phyloP scores from a whole-genome alignment of 2,113 vertebrate species.

The Hydropotes inermis region DNA sequence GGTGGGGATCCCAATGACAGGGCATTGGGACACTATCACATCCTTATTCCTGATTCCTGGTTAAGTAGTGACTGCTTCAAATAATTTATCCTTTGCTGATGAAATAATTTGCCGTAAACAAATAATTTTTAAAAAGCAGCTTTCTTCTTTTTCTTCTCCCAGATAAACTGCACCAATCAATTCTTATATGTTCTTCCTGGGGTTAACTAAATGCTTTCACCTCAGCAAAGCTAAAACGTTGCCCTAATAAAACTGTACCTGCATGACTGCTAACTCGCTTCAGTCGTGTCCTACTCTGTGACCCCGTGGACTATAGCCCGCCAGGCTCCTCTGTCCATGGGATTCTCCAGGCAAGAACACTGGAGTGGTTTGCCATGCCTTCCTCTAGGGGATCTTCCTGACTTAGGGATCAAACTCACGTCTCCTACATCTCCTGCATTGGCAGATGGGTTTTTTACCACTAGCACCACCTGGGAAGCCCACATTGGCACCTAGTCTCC shows the following conservation, averaged over 20 bases:
- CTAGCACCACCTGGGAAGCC: not conserved
- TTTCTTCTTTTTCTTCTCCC: not conserved
- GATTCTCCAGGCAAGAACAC: not conserved
- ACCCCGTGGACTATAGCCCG: not conserved
- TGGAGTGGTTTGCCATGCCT: not conserved
- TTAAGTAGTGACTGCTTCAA: not conserved
- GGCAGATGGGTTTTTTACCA: not conserved
- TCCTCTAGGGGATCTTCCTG: not conserved
- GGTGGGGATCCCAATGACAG: not conserved
- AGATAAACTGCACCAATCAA: not conserved
- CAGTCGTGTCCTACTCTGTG: rapidly evolving
- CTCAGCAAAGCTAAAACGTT: not conserved
- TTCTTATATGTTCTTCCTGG: not conserved
- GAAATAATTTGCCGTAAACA: not conserved
- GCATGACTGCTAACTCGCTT: not conserved
- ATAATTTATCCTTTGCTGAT: not conserved
- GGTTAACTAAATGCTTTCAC: not conserved
- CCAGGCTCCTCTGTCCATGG: not conserved
- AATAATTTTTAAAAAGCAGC: not conserved
- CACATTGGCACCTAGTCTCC: not conserved
- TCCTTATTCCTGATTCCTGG: not conserved
- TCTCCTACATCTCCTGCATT: rapidly evolving
- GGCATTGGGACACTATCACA: no score
- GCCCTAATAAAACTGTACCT: not conserved
- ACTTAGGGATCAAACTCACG: rapidly evolving